A percentile compares a stretch with the other conserved stretches of the same genome.
These are phyloP conservation scores for Agapornis roseicollis DNA, from an alignment of 2,113 vertebrate genomes.

Conservation along the genomic window DNA sequence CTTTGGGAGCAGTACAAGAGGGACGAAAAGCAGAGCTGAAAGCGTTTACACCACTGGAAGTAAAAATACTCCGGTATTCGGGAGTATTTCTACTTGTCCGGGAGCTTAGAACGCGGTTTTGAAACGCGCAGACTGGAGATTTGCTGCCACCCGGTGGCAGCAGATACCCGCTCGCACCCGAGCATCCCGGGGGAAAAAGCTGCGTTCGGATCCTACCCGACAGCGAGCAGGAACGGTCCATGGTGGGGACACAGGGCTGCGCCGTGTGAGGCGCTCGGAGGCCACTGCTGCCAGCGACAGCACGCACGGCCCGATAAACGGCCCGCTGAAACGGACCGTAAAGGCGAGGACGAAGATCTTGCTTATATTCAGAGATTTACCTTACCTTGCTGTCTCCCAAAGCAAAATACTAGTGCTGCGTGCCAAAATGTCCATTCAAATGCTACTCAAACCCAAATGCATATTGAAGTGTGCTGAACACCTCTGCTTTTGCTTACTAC, in stretches of 20 bases:
- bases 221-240: fast-evolving
- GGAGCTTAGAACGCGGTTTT: fast-evolving
- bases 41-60: fast-evolving
- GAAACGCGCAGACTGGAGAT: fast-evolving
- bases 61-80: fast-evolving
- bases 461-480: fast-evolving
- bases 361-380: not conserved
- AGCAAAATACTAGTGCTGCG: not conserved
- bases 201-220: not conserved
- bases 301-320: fast-evolving
- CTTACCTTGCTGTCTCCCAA: not conserved
- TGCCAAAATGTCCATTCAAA: not conserved
- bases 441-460: not conserved
- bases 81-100: not conserved
- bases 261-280: fast-evolving
- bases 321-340: not conserved
- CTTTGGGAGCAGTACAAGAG: not conserved
- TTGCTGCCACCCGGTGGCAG: not conserved
- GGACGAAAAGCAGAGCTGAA: not conserved
- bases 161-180: not conserved
- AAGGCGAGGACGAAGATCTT: not conserved
- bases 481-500: not conserved
- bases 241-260: not conserved
- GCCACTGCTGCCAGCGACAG: fast-evolving
- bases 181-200: not conserved